These are phyloP conservation scores for Gastracanthus pulcherrimus DNA, from an alignment of 2,888 invertebrate species.

Conservation along the genomic window DNA sequence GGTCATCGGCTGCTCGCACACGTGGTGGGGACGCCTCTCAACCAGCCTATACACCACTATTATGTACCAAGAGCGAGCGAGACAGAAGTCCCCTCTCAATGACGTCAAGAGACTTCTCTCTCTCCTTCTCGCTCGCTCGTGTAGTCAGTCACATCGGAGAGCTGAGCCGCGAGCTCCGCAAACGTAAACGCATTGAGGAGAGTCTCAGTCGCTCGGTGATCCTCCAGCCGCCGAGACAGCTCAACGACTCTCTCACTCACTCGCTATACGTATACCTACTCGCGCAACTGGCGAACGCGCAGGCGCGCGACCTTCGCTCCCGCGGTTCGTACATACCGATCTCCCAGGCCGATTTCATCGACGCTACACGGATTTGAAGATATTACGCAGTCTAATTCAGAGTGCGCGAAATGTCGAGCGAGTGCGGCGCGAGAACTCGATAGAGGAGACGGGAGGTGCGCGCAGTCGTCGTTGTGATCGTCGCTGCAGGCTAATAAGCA, in stretches of 20 bases:
- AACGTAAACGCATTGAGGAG: too few species aligned
- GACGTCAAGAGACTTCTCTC: conserved; percentile 8
- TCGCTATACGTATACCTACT: too few species aligned
- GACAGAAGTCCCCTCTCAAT: neutral
- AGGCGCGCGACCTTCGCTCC: neutral
- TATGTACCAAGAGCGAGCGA: conserved; percentile 5
- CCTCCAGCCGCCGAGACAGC: neutral
- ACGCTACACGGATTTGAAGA: too few species aligned
- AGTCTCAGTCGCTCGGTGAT: conserved; percentile 4
- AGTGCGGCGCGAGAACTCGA: too few species aligned
- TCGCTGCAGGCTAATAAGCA: neutral
- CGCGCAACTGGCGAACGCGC: too few species aligned
- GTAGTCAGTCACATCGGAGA: neutral
- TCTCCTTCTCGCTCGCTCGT: neutral
- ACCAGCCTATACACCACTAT: too few species aligned
- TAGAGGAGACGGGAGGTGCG: too few species aligned
- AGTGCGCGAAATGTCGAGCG: too few species aligned
- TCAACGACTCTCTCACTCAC: too few species aligned
- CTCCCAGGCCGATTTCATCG: neutral
- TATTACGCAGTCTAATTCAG: too few species aligned
- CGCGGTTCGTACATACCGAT: too few species aligned
- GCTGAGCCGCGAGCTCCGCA: neutral
- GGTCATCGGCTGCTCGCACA: neutral
- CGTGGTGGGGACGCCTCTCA: neutral
- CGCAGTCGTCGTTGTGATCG: too few species aligned